A percentile compares a stretch with the other conserved stretches of the same genome.
Evolutionary conservation across 1,140 invertebrate genomes (phyloP).

Genomic region (Zaprionus ornatus): DNA sequence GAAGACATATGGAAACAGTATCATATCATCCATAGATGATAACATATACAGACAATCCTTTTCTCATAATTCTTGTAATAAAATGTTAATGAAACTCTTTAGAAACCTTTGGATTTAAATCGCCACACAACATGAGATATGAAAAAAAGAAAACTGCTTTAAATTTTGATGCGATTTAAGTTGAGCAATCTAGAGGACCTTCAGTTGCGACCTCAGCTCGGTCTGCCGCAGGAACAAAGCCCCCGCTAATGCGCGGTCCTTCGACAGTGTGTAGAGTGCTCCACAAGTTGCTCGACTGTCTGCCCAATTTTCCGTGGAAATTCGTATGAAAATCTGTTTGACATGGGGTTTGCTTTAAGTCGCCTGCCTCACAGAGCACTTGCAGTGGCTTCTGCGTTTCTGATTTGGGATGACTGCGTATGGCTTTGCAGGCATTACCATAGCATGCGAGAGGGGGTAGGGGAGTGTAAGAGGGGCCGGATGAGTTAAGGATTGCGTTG

Average conservation of each 20-base stretch:
- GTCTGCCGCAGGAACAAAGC: neutral
- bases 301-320: neutral
- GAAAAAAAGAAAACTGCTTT: no score
- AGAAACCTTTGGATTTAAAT: neutral
- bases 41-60: no score
- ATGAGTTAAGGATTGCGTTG: neutral
- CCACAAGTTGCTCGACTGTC: neutral
- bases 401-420: neutral
- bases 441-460: neutral
- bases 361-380: neutral
- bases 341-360: neutral
- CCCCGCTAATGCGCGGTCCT: neutral
- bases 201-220: neutral
- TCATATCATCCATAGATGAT: no score
- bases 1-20: no score
- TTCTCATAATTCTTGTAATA: no score
- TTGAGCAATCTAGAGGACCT: neutral
- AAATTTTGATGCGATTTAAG: no score
- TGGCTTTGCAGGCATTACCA: neutral
- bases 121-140: neutral
- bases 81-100: neutral
- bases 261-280: neutral
- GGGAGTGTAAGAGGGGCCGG: neutral
- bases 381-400: neutral
- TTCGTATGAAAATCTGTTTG: slow-evolving; percentile 2